Evolutionary conservation across 2,888 invertebrate species (phyloP), one percentile per base, ranked within the genome.

Genomic region (Diadromus collaris): DNA sequence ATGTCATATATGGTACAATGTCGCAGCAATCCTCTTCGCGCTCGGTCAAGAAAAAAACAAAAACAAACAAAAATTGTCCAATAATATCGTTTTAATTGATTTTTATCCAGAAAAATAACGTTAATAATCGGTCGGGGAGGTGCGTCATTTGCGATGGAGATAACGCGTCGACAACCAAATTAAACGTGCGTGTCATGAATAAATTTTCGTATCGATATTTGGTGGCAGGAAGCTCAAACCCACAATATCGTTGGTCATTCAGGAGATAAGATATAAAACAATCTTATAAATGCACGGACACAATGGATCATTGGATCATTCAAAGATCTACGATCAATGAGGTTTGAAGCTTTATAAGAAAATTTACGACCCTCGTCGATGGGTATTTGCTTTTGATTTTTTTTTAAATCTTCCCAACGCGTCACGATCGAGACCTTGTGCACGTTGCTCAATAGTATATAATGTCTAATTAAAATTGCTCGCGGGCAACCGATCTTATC

Each of bases 191-290:
- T 9, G n/a, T 7, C 21, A 6, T 6, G 38, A 38, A 54, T 48
- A 61, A 41, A 61, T 41, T 9, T 10, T 44, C 27, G 38, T 21
- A 69, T 69, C 19, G 58, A 69, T 21, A 44, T 29, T 54, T 32
- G 9, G 38, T 61, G 44, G 38, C 24, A 38, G 38, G 2, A 10
- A 51, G 56, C 19, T 34, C 29, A 68, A 68, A 68, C 34, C 44
- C 69, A 69, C 61, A 27, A 44, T 34, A 29, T 64, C 46, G 32
- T 34, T 29, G 54, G 65, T 74, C 65, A 65, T 44, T 70, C 21
- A 19, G 2, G 10, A 44, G 76, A 72, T 79, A 72, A 79, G 76
- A 79, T 79, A 76, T 58, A 19, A 32, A 41, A 32, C 10, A n/a
- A 76, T 58, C 32, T 79, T 79, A 76, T 79, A 68, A 72, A 68